Conservation (phyloP, 2,888 invertebrate genomes). For the Eilema caniola region DNA sequence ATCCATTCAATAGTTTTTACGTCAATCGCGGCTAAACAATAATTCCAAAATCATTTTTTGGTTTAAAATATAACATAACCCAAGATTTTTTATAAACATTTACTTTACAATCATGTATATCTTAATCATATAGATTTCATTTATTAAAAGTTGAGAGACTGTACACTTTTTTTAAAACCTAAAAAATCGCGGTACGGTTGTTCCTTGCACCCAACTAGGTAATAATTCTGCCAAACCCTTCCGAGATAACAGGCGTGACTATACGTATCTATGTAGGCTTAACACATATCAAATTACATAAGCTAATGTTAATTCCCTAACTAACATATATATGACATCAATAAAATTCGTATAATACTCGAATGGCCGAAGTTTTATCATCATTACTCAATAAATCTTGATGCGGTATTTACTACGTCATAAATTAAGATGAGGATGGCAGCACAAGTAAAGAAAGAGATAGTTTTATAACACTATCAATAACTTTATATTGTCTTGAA, state of each 20-base stretch:
- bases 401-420: constrained; percentile 14
- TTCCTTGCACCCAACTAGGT: no score
- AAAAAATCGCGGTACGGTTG: no score
- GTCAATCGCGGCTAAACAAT: no score
- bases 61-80: no score
- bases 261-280: background rate
- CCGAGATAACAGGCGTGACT: no score
- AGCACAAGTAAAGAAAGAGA: background rate
- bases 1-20: no score
- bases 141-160: no score
- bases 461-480: background rate
- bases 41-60: no score
- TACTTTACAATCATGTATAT: background rate
- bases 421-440: constrained; percentile 16
- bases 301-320: constrained; percentile 15
- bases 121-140: no score
- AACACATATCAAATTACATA: constrained; percentile 3
- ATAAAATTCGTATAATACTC: constrained; percentile 16
- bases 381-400: constrained; percentile 18
- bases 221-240: no score
- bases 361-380: constrained; percentile 7
- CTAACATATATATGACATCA: constrained; percentile 9
- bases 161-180: no score
- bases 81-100: no score
- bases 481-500: background rate